Conservation (phyloP, 2,888 invertebrate genomes). For the Serripes groenlandicus region DNA sequence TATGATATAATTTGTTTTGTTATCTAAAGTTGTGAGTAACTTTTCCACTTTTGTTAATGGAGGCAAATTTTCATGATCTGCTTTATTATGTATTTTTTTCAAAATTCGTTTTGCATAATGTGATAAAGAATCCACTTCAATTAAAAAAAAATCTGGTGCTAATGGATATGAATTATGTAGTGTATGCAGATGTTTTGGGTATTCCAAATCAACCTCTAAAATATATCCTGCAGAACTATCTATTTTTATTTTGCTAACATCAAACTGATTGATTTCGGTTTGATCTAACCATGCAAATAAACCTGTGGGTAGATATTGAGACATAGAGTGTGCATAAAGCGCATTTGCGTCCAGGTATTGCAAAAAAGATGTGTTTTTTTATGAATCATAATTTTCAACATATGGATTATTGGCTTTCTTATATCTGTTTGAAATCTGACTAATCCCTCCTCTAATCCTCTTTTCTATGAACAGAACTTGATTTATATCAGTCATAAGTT, state of each 20-base stretch:
- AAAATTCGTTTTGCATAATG: conserved; percentile 11
- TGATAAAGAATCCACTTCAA: background rate
- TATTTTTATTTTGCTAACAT: background rate
- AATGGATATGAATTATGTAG: conserved; percentile 19
- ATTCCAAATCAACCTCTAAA: conserved; percentile 26
- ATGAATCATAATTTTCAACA: conserved; percentile 51
- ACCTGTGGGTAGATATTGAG: conserved; percentile 71
- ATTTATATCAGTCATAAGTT: conserved; percentile 46
- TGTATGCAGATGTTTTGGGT: conserved; percentile 24
- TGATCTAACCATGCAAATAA: conserved; percentile 60
- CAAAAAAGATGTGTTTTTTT: conserved; percentile 49
- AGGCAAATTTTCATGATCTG: conserved; percentile 1
- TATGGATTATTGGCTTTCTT: conserved; percentile 48
- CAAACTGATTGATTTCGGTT: conserved; percentile 6
- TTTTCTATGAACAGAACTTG: conserved; percentile 5
- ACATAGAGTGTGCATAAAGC: conserved; percentile 67
- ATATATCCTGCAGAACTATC: conserved; percentile 20
- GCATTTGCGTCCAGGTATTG: conserved; percentile 25
- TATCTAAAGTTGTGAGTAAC: conserved; percentile 7
- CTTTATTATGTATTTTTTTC: conserved; percentile 13
- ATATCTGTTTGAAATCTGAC: conserved; percentile 42
- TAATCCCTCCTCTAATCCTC: conserved; percentile 39
- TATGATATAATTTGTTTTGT: conserved; percentile 8
- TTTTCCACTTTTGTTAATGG: background rate
- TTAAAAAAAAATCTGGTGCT: conserved; percentile 6